Evolutionary conservation across 2,888 invertebrate species (phyloP), one percentile per base, ranked within the genome.

Genomic region (Chrysomela aeneicollis): DNA sequence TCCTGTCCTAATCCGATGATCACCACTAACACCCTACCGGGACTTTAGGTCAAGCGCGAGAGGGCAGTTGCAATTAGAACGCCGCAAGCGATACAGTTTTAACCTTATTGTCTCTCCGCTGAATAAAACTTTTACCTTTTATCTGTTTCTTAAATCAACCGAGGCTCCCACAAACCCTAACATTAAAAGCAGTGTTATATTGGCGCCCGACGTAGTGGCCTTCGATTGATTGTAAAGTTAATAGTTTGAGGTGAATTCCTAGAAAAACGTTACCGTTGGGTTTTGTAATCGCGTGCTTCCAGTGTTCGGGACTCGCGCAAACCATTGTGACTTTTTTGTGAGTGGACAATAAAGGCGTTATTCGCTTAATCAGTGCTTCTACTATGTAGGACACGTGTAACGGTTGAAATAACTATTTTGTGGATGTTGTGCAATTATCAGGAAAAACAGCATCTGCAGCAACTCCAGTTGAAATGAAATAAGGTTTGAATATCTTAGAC

Each of bases 141-240:
- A n/a, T n/a, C n/a, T n/a, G n/a, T n/a, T n/a, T n/a, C n/a, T n/a
- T n/a, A n/a, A n/a, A n/a, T n/a, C n/a, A n/a, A n/a, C n/a, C n/a
- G n/a, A n/a, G n/a, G n/a, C n/a, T n/a, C n/a, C n/a, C n/a, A n/a
- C n/a, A n/a, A n/a, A n/a, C n/a, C n/a, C n/a, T n/a, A n/a, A n/a
- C n/a, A n/a, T n/a, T n/a, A n/a, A n/a, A n/a, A n/a, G n/a, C n/a
- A n/a, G n/a, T 42, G 42, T 42, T 42, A 42, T 42, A 42, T 42
- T 42, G 42, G 42, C 42, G 42, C 42, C 42, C 42, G 42, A 42
- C 42, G 42, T 42, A 42, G 42, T 42, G 42, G 42, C 42, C 42
- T 42, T 42, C 17, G 42, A 42, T 42, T 42, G 42, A 42, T 42
- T 42, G 42, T 42, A 42, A 6, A 15, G 42, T 42, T 42, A 42